Evolutionary conservation across 2,797 vertebrate species (phyloP).

Genomic region (Lateolabrax maculatus): DNA sequence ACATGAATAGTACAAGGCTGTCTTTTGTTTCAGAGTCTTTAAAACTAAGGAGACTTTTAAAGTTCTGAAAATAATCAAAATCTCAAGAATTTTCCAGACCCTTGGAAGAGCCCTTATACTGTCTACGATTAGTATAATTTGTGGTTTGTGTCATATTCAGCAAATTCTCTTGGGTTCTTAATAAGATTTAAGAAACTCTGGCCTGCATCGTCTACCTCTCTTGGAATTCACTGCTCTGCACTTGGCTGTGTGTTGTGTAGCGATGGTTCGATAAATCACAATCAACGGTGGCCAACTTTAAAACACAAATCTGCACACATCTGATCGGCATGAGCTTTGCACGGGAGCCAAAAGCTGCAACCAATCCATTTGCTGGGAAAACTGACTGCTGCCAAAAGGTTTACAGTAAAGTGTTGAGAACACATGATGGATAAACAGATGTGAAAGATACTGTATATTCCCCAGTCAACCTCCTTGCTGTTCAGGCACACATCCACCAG

Average conservation of each 20-base stretch:
- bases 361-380: neutral
- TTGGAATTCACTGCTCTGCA: neutral
- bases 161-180: neutral
- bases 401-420: slow-evolving; percentile 8
- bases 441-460: neutral
- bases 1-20: neutral
- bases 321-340: slow-evolving; percentile 27
- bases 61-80: slow-evolving; percentile 13
- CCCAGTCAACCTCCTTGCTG: neutral
- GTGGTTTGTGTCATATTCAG: slow-evolving; percentile 6
- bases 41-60: neutral
- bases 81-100: neutral
- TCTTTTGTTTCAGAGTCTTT: neutral
- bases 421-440: slow-evolving; percentile 10
- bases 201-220: neutral
- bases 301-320: slow-evolving; percentile 34
- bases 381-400: slow-evolving; percentile 4
- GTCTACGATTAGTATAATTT: neutral
- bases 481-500: neutral
- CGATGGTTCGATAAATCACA: slow-evolving; percentile 29
- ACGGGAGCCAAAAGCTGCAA: slow-evolving; percentile 13
- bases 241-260: neutral
- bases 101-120: neutral
- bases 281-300: slow-evolving; percentile 7
- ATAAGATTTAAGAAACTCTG: neutral